Evolutionary conservation across 2,888 invertebrate genomes (phyloP), one percentile per base, ranked within the genome.

Genomic region (Eristalinus sepulchralis): DNA sequence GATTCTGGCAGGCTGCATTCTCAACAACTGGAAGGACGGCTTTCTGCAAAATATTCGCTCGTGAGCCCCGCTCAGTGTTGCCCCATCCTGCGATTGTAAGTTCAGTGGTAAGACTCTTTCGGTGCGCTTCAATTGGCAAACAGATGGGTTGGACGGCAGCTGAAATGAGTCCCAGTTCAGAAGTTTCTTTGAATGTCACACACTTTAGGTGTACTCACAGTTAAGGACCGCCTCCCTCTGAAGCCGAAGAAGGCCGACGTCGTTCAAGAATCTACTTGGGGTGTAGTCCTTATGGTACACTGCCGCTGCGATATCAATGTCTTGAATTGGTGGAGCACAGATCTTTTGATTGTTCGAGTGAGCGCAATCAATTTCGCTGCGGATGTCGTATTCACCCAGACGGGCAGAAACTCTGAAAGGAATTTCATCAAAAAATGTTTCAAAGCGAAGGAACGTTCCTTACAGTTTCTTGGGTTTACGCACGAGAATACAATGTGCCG

Each of bases 211-310:
- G 27, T 27, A 5, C 22, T 64, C 76, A 89, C 89, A 53, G 63
- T 88, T 66, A 67, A 88, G 93, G 89, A 71, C 71, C 0, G 90
- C 91, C 8, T 88, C 17, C 0, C 89, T 88, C 33, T 90, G 78
- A 9, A 92, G 72, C 88, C 94, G 93, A 70, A 95, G 90, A 8
- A 96, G 90, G 0, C 94, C 95, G 62, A 96, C 93, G 88, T 96
- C 96, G 88, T 95, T 92, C 20, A 91, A 90, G 17, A 93, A 89
- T 36, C 89, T 89, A 0, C 88, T 70, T 2, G 83, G 83, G 11
- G 83, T 93, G 88, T 94, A 95, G 2, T 92, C 91, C 0, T 94
- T 93, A 90, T 95, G 95, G 1, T 92, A 90, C 22, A 93, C 92
- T 24, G 92, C 89, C 60, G 89, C 83, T 3, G 88, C 90, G 24